phyloP scores from a whole-genome alignment of 2,888 invertebrate genomes.

The Chelonus formosanus region DNA sequence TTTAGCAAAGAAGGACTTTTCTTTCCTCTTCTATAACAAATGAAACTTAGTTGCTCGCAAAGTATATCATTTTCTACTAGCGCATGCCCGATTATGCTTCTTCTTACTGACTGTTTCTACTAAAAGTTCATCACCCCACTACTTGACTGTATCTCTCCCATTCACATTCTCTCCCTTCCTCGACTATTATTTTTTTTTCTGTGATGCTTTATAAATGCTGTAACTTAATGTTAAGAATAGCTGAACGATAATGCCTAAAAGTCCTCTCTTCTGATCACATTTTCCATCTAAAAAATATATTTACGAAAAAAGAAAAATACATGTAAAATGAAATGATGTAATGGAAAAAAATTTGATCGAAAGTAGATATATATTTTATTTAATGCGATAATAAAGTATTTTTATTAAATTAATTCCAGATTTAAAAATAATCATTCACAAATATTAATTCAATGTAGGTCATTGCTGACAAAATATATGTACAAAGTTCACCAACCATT shows the following conservation, averaged over 20 bases:
- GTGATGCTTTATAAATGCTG: conserved; percentile 9
- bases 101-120: conserved; percentile 12
- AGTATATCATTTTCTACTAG: too few species aligned
- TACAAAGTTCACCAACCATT: too few species aligned
- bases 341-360: not conserved
- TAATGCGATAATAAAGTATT: not conserved
- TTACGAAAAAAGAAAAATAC: not conserved
- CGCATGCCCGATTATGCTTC: conserved; percentile 9
- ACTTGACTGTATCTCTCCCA: not conserved
- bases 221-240: conserved; percentile 11
- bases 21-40: not conserved
- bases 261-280: not conserved
- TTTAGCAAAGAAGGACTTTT: too few species aligned
- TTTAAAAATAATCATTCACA: too few species aligned
- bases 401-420: not conserved
- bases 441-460: too few species aligned
- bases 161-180: conserved; percentile 5
- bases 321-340: not conserved
- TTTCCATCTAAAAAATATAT: not conserved
- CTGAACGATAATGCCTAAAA: conserved; percentile 10
- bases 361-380: too few species aligned
- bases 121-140: conserved; percentile 23
- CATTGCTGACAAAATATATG: too few species aligned
- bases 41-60: conserved; percentile 9
- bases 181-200: conserved; percentile 8